A percentile compares a stretch with the other conserved stretches of the same genome.
Conservation (phyloP, 2,113 vertebrate species). For the Ivindomyrus marchei region DNA sequence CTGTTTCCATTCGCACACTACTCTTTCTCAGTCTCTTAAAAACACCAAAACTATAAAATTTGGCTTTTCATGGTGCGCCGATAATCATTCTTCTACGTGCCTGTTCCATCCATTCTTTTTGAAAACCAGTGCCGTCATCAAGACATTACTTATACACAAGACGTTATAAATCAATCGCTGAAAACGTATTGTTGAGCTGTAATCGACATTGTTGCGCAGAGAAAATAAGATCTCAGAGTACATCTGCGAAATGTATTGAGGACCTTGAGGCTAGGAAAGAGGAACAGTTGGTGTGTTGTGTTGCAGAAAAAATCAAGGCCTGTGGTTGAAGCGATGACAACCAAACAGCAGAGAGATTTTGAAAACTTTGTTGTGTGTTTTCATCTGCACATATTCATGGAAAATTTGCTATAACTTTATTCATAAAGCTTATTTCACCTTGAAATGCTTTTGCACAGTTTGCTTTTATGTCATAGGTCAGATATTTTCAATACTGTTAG, state of each 20-base stretch:
- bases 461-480: neutral
- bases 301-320: neutral
- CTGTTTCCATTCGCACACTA: slow-evolving; percentile 39
- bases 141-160: neutral
- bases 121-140: neutral
- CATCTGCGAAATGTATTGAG: neutral
- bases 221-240: neutral
- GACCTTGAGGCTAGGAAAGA: neutral
- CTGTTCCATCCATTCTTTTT: neutral
- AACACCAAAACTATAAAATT: neutral
- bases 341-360: neutral
- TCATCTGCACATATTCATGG: neutral
- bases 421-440: neutral
- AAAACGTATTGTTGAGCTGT: neutral
- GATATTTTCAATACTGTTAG: neutral
- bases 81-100: neutral
- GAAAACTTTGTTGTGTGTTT: neutral
- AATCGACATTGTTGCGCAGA: neutral
- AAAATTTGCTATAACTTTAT: neutral
- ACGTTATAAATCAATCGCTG: neutral
- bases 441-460: neutral
- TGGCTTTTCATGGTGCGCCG: neutral
- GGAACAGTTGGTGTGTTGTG: neutral
- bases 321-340: neutral
- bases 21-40: neutral